Base-by-base conservation (phyloP, 2,797 vertebrate genomes). In the Labroides dimidiatus region DNA sequence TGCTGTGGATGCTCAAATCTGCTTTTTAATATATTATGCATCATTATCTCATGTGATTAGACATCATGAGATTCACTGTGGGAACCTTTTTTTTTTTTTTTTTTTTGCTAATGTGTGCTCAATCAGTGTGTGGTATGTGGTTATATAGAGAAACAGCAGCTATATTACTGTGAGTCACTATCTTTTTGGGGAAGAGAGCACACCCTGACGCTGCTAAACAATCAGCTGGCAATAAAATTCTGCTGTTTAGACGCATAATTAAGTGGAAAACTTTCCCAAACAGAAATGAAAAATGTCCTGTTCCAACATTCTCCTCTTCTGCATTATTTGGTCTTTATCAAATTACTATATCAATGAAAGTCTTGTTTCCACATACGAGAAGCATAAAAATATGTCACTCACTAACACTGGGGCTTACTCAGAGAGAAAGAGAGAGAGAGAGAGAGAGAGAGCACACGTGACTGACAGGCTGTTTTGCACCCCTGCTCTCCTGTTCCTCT, bases 401-500 rank as follows among this genome's bases (percentile, higher is more conserved):
- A 73, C 48, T 58, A 71, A 68, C 52, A 37, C 61, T 30, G 27
- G 23, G 67, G 69, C 57, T 43, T 37, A 48, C 41, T 49, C 42
- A 64, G 21, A 49, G 27, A 37, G 11, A 64, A 10, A 10, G 36
- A 37, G 36, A 37, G 36, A 37, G 36, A 64, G 21, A 49, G 30
- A 59, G 42, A 41, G 15, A 27, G 33, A 59, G 43, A 37, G 15
- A 20, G 30, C 24, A 57, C 78, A 80, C 24, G 52, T 78, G 78
- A 82, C 73, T 49, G 72, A 69, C 61, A 33, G 61, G 42, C 59
- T 87, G 80, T 84, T 78, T 78, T 82, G 56, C 59, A 77, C 49
- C 50, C 60, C 49, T 49, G 13, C 72, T 77, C 44, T 73, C 72
- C 76, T 53, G 63, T 49, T 80, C 39, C 58, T 75, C 15, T 71